Evolutionary conservation across 2,888 invertebrate genomes (phyloP), one percentile per base, ranked within the genome.

Genomic region (Anodontia alba): DNA sequence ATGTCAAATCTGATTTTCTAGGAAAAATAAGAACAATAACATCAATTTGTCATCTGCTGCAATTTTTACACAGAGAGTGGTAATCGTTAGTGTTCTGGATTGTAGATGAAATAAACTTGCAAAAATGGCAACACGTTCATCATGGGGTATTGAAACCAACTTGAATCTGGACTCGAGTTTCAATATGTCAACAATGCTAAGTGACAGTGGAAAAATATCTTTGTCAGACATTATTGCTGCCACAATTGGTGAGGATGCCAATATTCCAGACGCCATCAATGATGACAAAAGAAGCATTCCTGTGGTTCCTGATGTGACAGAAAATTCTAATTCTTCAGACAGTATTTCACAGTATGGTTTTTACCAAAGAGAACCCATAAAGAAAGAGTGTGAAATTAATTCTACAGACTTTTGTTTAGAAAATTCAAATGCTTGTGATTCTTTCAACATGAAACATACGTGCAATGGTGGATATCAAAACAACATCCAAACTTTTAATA

Each of bases 191-290:
- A 23, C 10, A 5, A 62, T 62, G 62, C 33, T 62, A 20, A 62
- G 33, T 20, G 33, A 62, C 20, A 62, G 62, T 62, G 62, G 62
- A 15, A 62, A 62, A 23, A 66, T 86, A 26, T 78, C 83, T 33
- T 51, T 86, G 38, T 74, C 77, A 3, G 83, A 86, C 62, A 86
- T 86, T 57, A 79, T 86, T 43, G 83, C 81, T 8, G 86, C 83
- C 17, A 86, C 86, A 2, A 83, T 86, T 31, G 86, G 86, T 15
- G 79, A 80, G 51, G 31, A 31, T 15, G 33, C 26, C 20, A 20
- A 20, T 1, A 5, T 7, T 5, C 17, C 31, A 5, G 17, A 17
- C 17, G 62, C 17, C 10, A 20, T 8, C 7, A 8, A 8, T 33
- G 62, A 33, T 33, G 17, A 26, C 20, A 62, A 31, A 31, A 62